A percentile compares a stretch with the other conserved stretches of the same genome.
phyloP scores from a whole-genome alignment of 2,113 vertebrate species.

The Oceanites oceanicus region DNA sequence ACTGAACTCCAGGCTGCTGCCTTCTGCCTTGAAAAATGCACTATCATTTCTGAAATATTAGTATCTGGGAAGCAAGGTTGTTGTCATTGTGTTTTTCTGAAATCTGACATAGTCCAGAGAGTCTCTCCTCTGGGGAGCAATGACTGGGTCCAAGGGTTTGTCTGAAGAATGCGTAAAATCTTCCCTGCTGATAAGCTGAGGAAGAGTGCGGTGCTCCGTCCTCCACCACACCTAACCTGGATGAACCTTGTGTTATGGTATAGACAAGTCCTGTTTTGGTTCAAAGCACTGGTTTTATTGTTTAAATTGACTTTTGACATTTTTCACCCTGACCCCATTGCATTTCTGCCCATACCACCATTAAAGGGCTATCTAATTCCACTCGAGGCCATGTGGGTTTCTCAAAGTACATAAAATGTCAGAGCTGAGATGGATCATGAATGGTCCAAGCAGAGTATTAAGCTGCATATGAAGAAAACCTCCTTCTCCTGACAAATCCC shows the following conservation, averaged over 20 bases:
- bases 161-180: background rate
- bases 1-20: slow-evolving; percentile 47
- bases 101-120: background rate
- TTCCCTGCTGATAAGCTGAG: background rate
- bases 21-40: slow-evolving; percentile 8
- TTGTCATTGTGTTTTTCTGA: background rate
- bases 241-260: background rate
- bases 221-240: background rate
- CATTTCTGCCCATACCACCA: background rate
- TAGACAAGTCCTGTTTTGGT: background rate
- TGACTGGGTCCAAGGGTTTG: background rate
- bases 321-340: background rate
- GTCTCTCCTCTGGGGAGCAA: background rate
- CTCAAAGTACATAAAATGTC: background rate
- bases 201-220: background rate
- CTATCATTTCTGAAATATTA: background rate
- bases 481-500: slow-evolving; percentile 29
- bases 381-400: background rate
- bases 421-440: background rate
- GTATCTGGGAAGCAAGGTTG: background rate
- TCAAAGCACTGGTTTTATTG: background rate
- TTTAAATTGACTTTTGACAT: background rate
- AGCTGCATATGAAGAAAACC: background rate
- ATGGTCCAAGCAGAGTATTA: background rate
- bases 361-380: background rate